Percentiles rank a stretch among this genome's conserved stretches.
phyloP scores from a whole-genome alignment of 2,797 vertebrate species.

The Micrastur ruficollis region DNA sequence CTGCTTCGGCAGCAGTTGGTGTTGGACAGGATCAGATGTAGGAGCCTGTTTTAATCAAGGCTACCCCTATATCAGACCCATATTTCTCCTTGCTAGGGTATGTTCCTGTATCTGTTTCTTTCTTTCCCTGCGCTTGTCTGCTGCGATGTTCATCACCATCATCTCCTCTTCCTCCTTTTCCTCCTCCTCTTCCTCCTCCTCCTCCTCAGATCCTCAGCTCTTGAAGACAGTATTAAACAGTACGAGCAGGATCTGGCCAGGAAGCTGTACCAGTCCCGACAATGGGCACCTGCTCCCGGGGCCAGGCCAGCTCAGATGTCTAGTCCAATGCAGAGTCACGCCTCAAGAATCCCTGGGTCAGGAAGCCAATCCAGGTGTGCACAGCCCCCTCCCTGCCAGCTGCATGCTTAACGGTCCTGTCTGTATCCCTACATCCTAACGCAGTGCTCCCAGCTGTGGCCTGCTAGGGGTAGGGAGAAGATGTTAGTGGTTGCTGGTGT shows the following conservation, averaged over 20 bases:
- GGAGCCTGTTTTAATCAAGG: background rate
- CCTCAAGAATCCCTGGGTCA: slow-evolving; percentile 24
- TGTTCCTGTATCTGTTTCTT: slow-evolving; percentile 50
- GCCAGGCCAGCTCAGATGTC: slow-evolving; percentile 83
- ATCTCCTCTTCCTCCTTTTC: background rate
- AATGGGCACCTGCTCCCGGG: slow-evolving; percentile 80
- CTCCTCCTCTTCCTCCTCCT: background rate
- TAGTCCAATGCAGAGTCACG: slow-evolving; percentile 35
- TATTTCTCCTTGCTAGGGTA: slow-evolving; percentile 47
- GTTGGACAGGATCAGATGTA: background rate
- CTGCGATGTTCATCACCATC: slow-evolving; percentile 49
- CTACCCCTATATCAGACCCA: background rate
- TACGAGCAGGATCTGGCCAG: slow-evolving; percentile 95
- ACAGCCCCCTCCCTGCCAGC: slow-evolving; percentile 27
- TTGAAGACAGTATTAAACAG: slow-evolving; percentile 93
- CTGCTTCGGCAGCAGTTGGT: background rate
- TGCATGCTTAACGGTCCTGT: slow-evolving; percentile 42
- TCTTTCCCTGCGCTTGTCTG: slow-evolving; percentile 45
- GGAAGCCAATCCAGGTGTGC: slow-evolving; percentile 65
- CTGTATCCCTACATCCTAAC: background rate
- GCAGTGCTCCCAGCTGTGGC: background rate
- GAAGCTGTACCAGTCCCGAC: slow-evolving; percentile 90
- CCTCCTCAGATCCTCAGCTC: slow-evolving; percentile 81
- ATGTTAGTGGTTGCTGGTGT: background rate
- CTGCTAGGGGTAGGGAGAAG: background rate